These are phyloP conservation scores for Ornithoptera priamus DNA, from an alignment of 2,888 invertebrate species.

Conservation along the genomic window DNA sequence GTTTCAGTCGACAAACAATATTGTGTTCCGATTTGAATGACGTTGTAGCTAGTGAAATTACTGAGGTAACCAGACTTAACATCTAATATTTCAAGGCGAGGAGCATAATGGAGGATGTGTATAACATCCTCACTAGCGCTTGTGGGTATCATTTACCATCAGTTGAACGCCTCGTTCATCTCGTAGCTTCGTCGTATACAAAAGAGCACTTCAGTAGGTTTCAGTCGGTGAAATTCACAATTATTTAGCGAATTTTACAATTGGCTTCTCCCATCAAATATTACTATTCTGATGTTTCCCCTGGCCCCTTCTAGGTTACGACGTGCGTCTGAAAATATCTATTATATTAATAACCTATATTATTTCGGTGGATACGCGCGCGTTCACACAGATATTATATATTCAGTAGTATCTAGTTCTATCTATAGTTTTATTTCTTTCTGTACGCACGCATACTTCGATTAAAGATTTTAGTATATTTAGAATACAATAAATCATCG, in stretches of 20 bases:
- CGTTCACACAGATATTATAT: conserved; percentile 11
- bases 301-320: conserved; percentile 16
- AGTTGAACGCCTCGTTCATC: not conserved
- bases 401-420: conserved; percentile 1
- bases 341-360: conserved; percentile 14
- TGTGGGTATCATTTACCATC: too few species aligned
- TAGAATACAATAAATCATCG: conserved; percentile 21
- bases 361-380: conserved; percentile 22
- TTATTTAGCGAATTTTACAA: too few species aligned
- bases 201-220: too few species aligned
- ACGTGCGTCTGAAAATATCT: conserved; percentile 7
- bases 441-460: conserved; percentile 3
- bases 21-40: too few species aligned
- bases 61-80: too few species aligned
- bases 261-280: not conserved
- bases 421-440: conserved; percentile 2
- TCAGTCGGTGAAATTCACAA: too few species aligned
- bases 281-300: conserved; percentile 1
- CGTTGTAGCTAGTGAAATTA: too few species aligned
- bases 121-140: too few species aligned
- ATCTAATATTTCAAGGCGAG: too few species aligned
- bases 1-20: too few species aligned
- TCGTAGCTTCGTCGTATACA: too few species aligned
- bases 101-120: too few species aligned
- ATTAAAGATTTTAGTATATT: conserved; percentile 14